phyloP scores from a whole-genome alignment of 2,797 vertebrate species.

The Oreochromis grahami region DNA sequence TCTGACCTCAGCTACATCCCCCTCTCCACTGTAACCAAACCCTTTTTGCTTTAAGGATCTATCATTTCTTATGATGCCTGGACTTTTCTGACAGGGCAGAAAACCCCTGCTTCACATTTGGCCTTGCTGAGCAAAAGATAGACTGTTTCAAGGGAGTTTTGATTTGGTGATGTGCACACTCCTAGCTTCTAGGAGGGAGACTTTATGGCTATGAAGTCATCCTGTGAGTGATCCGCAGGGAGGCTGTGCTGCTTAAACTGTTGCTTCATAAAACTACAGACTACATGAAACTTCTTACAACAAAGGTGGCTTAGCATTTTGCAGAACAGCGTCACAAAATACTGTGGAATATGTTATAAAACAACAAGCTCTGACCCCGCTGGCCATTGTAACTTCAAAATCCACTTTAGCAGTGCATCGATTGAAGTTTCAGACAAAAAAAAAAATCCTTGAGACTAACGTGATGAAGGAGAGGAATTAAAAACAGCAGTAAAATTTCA shows the following conservation, averaged over 20 bases:
- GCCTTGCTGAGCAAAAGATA: not conserved
- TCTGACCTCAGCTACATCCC: conserved; percentile 48
- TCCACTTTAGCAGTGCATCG: not conserved
- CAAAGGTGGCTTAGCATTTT: not conserved
- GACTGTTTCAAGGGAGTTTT: not conserved
- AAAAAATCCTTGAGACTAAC: not conserved
- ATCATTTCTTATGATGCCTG: conserved; percentile 26
- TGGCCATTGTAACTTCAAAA: conserved; percentile 1
- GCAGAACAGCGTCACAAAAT: not conserved
- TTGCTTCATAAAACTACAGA: not conserved
- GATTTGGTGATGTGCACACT: not conserved
- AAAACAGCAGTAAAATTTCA: not conserved
- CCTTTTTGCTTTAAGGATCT: conserved; percentile 18
- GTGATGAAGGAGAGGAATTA: not conserved
- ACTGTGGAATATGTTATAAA: not conserved
- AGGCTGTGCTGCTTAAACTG: not conserved
- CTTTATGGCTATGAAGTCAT: conserved; percentile 57
- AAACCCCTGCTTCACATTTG: not conserved
- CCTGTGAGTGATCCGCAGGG: conserved; percentile 1
- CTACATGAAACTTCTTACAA: not conserved
- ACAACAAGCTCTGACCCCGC: not conserved
- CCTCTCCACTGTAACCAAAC: conserved; percentile 28
- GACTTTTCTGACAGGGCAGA: not conserved
- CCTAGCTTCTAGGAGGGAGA: conserved; percentile 14
- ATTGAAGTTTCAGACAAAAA: not conserved